These are phyloP conservation scores for Salarias fasciatus DNA, from an alignment of 2,797 vertebrate species.

Conservation along the genomic window DNA sequence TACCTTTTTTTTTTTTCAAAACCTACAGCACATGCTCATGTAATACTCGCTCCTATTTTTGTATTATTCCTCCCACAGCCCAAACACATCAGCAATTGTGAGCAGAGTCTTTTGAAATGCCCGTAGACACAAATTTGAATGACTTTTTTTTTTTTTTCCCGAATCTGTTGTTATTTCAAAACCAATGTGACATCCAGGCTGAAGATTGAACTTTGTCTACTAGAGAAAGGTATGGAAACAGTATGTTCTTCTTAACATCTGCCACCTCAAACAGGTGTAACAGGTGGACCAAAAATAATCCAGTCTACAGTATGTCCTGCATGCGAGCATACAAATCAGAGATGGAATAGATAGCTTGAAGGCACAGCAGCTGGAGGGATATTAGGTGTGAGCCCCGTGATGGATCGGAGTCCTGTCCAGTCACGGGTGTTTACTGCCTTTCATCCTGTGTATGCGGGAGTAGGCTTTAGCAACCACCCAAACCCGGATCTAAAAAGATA, in stretches of 20 bases:
- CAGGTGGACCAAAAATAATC: constrained; percentile 16
- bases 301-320: neutral
- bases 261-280: constrained; percentile 8
- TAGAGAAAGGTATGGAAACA: constrained; percentile 1
- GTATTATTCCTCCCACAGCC: neutral
- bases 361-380: constrained; percentile 7
- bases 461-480: constrained; percentile 15
- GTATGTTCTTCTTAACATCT: neutral
- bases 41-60: neutral
- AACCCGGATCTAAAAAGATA: constrained; percentile 23
- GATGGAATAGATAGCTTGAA: neutral
- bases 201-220: neutral
- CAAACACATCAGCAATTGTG: constrained; percentile 14
- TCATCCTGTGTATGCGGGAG: constrained; percentile 22
- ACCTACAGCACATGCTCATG: neutral
- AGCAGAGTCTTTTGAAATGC: too few species aligned
- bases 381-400: constrained; percentile 19
- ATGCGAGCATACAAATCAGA: constrained; percentile 10
- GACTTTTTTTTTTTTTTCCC: constrained; percentile 15
- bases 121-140: too few species aligned
- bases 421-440: constrained; percentile 34
- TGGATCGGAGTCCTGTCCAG: constrained; percentile 18
- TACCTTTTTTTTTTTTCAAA: too few species aligned
- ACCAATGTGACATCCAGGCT: constrained; percentile 12
- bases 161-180: constrained; percentile 1